These are phyloP conservation scores for Pristionchus mayeri DNA, from an alignment of 2,888 invertebrate species.

Conservation along the genomic window DNA sequence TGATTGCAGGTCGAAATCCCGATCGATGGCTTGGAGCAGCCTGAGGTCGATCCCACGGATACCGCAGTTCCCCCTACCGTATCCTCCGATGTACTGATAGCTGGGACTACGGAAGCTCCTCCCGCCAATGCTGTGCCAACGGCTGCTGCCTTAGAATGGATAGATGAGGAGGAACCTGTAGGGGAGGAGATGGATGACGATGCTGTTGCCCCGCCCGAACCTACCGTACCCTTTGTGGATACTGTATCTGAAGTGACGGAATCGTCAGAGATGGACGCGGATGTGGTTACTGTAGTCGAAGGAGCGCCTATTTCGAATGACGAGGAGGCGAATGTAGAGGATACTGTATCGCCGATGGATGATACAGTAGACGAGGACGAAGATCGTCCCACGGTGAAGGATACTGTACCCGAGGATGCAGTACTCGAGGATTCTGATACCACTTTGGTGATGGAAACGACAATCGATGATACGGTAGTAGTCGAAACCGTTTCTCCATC, in stretches of 20 bases:
- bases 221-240: neutral
- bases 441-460: neutral
- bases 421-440: neutral
- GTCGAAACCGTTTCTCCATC: neutral
- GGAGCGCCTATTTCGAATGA: neutral
- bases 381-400: neutral
- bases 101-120: neutral
- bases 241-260: neutral
- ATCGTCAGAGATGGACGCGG: neutral
- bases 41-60: too few relatives aligned
- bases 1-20: neutral
- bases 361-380: neutral
- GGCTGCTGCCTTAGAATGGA: neutral
- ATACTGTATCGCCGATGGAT: neutral
- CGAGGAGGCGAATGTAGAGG: neutral
- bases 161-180: neutral
- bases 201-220: neutral
- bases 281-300: neutral
- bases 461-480: neutral
- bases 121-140: too few relatives aligned
- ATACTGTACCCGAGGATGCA: neutral
- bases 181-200: neutral
- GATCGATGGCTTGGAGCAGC: neutral
- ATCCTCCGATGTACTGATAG: neutral
- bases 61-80: neutral